phyloP scores from a whole-genome alignment of 2,797 vertebrate genomes.

The Gallinago solitaria region DNA sequence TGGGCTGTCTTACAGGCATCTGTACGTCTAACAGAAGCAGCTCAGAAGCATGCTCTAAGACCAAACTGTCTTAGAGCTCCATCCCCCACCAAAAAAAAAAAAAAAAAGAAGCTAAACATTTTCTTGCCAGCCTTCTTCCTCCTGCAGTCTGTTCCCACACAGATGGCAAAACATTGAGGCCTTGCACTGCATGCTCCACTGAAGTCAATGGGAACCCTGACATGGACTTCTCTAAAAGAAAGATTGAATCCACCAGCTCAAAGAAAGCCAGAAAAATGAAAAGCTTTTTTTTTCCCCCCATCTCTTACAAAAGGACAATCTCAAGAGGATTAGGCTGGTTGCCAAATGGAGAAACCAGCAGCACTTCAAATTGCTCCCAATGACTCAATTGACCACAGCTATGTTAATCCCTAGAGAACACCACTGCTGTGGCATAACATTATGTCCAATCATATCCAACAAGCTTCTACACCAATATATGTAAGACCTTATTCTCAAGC shows the following conservation, averaged over 20 bases:
- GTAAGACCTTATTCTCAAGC: neutral
- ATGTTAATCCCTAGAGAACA: neutral
- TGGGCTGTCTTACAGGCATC: neutral
- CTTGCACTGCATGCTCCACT: neutral
- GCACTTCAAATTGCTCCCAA: neutral
- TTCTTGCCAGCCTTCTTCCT: neutral
- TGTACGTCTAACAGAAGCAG: neutral
- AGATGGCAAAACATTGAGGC: neutral
- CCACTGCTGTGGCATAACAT: neutral
- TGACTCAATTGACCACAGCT: neutral
- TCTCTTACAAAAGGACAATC: neutral
- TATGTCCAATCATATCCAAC: neutral
- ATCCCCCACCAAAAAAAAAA: neutral
- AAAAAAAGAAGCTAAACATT: neutral
- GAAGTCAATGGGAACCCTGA: constrained; percentile 3
- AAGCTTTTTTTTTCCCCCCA: neutral
- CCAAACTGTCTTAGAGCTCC: neutral
- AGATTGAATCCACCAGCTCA: neutral
- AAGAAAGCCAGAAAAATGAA: neutral
- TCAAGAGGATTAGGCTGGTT: neutral
- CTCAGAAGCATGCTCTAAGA: neutral
- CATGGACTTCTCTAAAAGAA: neutral
- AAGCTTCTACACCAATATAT: neutral
- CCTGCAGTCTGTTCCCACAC: neutral
- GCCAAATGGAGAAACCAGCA: constrained; percentile 5